These are phyloP conservation scores for Pantherophis guttatus DNA, from an alignment of 2,113 vertebrate genomes.

Conservation along the genomic window DNA sequence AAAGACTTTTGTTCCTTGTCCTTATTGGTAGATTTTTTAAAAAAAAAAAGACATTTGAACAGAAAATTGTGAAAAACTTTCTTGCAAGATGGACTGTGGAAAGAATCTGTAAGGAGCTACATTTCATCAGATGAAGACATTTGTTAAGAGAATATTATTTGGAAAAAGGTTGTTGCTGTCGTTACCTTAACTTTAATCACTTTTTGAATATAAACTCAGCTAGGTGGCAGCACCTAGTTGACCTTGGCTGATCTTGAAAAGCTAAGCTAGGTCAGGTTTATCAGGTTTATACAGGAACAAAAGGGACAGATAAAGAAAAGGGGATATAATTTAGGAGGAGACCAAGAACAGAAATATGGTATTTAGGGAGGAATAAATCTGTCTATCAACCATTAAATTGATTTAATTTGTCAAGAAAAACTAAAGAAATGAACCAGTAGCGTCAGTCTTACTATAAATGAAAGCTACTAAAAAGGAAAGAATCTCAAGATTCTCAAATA, in stretches of 20 bases:
- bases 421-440: not conserved
- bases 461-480: not conserved
- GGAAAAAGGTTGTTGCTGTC: not conserved
- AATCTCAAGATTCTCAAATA: not conserved
- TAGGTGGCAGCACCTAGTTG: not conserved
- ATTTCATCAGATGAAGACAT: not conserved
- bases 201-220: not conserved
- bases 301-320: not conserved
- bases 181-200: not conserved
- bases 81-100: not conserved
- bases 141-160: not conserved
- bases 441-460: not conserved
- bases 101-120: not conserved
- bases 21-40: not conserved
- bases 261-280: not conserved
- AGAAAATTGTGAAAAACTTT: not conserved
- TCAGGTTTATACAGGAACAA: not conserved
- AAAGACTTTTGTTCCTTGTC: not conserved
- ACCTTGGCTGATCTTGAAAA: not conserved
- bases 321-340: not conserved
- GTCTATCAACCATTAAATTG: not conserved
- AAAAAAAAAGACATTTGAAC: not conserved
- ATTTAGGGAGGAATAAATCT: not conserved
- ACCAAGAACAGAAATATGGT: not conserved
- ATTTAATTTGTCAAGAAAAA: not conserved